Conservation (phyloP, 2,888 invertebrate genomes). For the Biston betularia region DNA sequence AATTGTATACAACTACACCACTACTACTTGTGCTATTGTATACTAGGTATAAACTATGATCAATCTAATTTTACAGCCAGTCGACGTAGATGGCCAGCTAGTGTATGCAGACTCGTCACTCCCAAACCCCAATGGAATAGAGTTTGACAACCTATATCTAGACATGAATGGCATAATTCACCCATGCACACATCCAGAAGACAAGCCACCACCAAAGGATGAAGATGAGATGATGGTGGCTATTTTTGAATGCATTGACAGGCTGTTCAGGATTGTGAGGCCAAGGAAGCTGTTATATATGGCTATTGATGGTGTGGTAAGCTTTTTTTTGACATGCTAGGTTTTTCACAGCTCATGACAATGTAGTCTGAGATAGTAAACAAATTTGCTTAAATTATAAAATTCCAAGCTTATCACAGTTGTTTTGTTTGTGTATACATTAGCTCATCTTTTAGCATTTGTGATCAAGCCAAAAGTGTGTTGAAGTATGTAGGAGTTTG, state of each 20-base stretch:
- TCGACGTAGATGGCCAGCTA: constrained; percentile 90
- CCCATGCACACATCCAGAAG: constrained; percentile 99
- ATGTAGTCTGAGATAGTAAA: no score
- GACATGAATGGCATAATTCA: constrained; percentile 99
- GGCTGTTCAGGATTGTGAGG: constrained; percentile 96
- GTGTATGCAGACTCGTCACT: constrained; percentile 93
- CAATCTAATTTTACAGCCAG: constrained; percentile 83
- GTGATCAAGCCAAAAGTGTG: no score
- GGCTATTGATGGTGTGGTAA: constrained; percentile 99
- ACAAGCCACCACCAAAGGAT: constrained; percentile 98
- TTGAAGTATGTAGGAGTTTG: no score
- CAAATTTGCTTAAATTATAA: no score
- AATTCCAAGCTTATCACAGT: no score
- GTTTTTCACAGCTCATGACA: no score
- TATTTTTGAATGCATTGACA: constrained; percentile 99
- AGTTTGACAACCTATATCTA: constrained; percentile 99
- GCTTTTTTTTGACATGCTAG: constrained; percentile 47
- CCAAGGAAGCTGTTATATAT: constrained; percentile 98
- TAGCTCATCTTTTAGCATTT: no score
- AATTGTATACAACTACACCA: no score
- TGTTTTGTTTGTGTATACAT: no score
- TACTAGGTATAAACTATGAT: not conserved
- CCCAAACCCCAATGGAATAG: constrained; percentile 98
- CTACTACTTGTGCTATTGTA: no score
- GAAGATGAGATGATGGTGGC: constrained; percentile 99